phyloP scores from a whole-genome alignment of 2,113 vertebrate genomes.

The Craseonycteris thonglongyai region DNA sequence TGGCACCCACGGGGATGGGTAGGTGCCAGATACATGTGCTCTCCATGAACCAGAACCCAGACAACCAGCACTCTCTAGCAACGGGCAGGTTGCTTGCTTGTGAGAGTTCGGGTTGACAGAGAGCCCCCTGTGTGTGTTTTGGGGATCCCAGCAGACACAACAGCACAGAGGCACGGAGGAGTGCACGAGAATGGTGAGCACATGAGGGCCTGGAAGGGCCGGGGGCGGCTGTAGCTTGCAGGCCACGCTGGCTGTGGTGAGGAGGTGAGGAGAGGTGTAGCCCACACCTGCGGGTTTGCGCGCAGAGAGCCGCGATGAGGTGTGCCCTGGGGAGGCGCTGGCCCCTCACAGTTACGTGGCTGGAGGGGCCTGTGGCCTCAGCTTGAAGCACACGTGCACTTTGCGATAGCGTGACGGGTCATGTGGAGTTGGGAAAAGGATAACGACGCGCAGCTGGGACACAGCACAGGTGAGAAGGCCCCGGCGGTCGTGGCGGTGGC shows the following conservation, averaged over 20 bases:
- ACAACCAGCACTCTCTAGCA: too few relatives aligned
- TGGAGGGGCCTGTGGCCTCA: not conserved
- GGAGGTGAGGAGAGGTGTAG: too few relatives aligned
- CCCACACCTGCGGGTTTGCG: not conserved
- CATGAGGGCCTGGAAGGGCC: not conserved
- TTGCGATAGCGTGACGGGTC: not conserved
- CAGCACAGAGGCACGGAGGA: rapidly evolving
- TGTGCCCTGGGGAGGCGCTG: not conserved
- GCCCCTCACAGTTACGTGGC: not conserved
- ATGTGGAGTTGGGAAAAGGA: too few relatives aligned
- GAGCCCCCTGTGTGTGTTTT: not conserved
- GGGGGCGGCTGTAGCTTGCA: rapidly evolving
- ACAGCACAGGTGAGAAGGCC: rapidly evolving
- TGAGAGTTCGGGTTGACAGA: too few relatives aligned
- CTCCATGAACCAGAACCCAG: too few relatives aligned
- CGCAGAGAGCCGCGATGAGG: too few relatives aligned
- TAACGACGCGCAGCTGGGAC: rapidly evolving
- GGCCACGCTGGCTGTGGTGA: not conserved
- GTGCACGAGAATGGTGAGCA: rapidly evolving
- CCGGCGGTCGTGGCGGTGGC: too few relatives aligned
- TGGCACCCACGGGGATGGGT: too few relatives aligned
- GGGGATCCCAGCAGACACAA: not conserved
- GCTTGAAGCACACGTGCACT: not conserved
- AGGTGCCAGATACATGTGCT: too few relatives aligned
- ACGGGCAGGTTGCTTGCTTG: too few relatives aligned